Conservation (phyloP, 2,113 vertebrate species). For the Neoarius graeffei region DNA sequence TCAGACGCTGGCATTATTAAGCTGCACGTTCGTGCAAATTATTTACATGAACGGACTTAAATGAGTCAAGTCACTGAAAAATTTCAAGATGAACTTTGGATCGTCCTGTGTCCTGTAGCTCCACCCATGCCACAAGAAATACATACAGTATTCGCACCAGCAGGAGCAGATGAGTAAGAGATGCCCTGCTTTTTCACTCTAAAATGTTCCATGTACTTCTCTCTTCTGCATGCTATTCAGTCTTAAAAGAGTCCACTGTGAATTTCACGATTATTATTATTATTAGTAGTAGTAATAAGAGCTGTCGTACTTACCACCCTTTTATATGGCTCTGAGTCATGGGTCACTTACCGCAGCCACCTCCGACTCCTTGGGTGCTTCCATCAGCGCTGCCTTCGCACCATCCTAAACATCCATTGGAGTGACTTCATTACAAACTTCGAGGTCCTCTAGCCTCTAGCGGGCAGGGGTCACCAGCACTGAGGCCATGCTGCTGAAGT, state of each 20-base stretch:
- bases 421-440: too few species aligned
- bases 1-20: not conserved
- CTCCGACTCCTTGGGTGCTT: too few species aligned
- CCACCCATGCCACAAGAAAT: constrained; percentile 37
- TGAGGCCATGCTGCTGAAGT: too few species aligned
- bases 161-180: constrained; percentile 18
- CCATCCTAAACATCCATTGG: too few species aligned
- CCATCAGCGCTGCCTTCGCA: too few species aligned
- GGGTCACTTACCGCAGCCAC: too few species aligned
- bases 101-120: not conserved
- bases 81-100: not conserved
- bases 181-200: not conserved
- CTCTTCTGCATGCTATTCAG: not conserved
- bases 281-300: too few species aligned
- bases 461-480: too few species aligned
- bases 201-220: not conserved
- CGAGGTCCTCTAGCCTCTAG: too few species aligned
- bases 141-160: constrained; percentile 36
- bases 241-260: not conserved
- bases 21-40: not conserved
- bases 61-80: not conserved
- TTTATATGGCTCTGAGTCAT: too few species aligned
- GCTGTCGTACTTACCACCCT: too few species aligned
- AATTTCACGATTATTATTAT: not conserved
- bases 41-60: not conserved